Conservation (phyloP, 2,113 vertebrate species). For the Alouatta palliata region DNA sequence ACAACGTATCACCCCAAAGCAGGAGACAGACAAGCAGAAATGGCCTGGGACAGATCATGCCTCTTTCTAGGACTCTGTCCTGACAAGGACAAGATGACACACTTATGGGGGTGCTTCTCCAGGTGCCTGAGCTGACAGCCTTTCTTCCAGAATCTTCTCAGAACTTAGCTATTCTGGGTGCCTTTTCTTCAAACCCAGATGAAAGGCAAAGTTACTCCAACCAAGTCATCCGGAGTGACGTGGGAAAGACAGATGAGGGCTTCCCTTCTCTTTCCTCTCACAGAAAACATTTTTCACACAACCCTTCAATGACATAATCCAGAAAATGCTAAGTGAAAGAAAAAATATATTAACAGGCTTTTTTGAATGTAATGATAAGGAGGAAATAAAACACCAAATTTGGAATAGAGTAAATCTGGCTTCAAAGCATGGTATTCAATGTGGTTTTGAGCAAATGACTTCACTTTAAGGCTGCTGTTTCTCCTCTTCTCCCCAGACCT, state of each 20-base stretch:
- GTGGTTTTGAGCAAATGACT: neutral
- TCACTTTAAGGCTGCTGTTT: neutral
- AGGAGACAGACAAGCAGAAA: neutral
- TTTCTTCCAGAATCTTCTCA: neutral
- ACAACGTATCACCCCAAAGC: neutral
- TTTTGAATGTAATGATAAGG: neutral
- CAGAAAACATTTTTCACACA: neutral
- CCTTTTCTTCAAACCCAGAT: neutral
- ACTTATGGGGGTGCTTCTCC: accelerated
- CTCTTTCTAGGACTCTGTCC: neutral
- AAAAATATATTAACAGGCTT: neutral
- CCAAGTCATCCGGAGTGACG: neutral
- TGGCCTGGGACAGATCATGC: accelerated
- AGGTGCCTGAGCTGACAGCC: neutral
- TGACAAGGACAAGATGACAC: neutral
- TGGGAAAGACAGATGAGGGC: neutral
- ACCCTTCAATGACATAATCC: neutral
- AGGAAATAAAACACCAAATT: constrained; percentile 17
- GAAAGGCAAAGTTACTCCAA: neutral
- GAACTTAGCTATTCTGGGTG: neutral
- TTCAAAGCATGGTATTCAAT: neutral
- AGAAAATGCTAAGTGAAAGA: neutral
- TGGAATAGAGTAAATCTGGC: neutral
- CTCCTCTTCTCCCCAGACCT: neutral
- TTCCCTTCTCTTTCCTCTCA: neutral